Base-by-base conservation (phyloP, 2,888 invertebrate species). In the Chloroclysta siterata region DNA sequence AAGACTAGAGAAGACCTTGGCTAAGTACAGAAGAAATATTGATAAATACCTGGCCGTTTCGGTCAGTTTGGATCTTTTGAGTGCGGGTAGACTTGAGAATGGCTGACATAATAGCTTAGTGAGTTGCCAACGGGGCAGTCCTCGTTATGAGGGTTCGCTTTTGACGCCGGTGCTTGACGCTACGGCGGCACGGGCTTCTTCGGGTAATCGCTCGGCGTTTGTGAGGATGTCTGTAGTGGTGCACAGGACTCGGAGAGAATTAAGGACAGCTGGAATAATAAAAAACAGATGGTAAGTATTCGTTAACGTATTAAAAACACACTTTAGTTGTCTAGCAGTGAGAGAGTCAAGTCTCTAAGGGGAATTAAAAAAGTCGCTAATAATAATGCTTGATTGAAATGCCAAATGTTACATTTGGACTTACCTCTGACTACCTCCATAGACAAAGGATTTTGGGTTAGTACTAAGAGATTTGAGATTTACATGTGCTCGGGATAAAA, bases 161-260 rank as follows among this genome's bases (percentile, higher is more conserved):
- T 93, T 92, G 77, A 92, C 85, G 76, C 75, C 82, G 59, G 89
- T 84, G 75, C 75, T 71, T 66, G 83, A 69, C 44, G 90, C 88
- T 69, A 96, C 96, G 22, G 98, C 97, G 78, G 95, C 95, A 59
- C 96, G 94, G 17, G 98, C 98, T 94, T 99, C 98, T 65, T 98
- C 97, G 10, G 98, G 97, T 78, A 99, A 94, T 62, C 96, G 95
- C 82, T 96, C 96, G 11, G 99, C 99, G 82, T 97, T 96, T 50
- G 97, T 96, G 76, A 99, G 94, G 78, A 99, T 98, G 80, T 98
- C 98, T 53, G 99, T 99, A 69, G 96, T 96, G 75, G 97, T 98
- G 87, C 98, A 97, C 76, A 99, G 94, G 83, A 97, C 96, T 77
- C 97, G 95, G 75, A 99, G 93, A 53, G 99, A 98, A 91, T 97